Evolutionary conservation across 2,797 vertebrate species (phyloP).

Genomic region (Trematomus bernacchii): DNA sequence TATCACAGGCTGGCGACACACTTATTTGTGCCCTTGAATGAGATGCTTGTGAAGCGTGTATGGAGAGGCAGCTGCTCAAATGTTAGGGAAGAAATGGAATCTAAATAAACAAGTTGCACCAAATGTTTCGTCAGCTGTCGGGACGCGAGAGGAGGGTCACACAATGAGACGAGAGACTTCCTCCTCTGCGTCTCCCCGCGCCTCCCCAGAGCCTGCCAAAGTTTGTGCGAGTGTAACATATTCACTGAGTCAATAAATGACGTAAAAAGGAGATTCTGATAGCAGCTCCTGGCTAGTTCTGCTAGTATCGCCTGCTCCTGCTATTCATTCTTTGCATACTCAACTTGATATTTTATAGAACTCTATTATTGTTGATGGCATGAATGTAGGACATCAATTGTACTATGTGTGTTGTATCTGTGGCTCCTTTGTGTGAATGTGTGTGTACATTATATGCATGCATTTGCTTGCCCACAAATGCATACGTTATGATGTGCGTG

Average conservation of each 20-base stretch:
- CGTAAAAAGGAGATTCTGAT: not conserved
- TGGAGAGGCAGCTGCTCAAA: conserved; percentile 74
- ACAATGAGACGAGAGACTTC: conserved; percentile 44
- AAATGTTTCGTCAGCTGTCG: conserved; percentile 80
- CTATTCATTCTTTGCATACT: conserved; percentile 13
- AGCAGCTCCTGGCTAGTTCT: conserved; percentile 24
- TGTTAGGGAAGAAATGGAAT: conserved; percentile 68
- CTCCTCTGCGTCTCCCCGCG: conserved; percentile 41
- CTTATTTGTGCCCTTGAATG: conserved; percentile 65
- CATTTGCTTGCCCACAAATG: conserved; percentile 23
- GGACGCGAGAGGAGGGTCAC: conserved; percentile 52
- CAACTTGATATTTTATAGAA: conserved; percentile 2
- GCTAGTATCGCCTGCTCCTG: not conserved
- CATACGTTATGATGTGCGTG: conserved; percentile 31
- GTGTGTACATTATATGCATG: conserved; percentile 21
- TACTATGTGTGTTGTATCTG: not conserved
- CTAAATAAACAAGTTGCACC: conserved; percentile 78
- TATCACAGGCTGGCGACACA: conserved; percentile 39
- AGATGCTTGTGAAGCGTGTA: conserved; percentile 57
- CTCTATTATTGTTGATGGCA: conserved; percentile 8
- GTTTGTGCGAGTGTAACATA: conserved; percentile 40
- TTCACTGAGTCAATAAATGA: conserved; percentile 20
- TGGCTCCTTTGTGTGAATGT: not conserved
- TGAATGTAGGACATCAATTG: not conserved
- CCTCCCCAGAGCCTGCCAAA: conserved; percentile 41